Evolutionary conservation across 2,797 vertebrate species (phyloP), one percentile per base, ranked within the genome.

Genomic region (Phoeniculus purpureus): DNA sequence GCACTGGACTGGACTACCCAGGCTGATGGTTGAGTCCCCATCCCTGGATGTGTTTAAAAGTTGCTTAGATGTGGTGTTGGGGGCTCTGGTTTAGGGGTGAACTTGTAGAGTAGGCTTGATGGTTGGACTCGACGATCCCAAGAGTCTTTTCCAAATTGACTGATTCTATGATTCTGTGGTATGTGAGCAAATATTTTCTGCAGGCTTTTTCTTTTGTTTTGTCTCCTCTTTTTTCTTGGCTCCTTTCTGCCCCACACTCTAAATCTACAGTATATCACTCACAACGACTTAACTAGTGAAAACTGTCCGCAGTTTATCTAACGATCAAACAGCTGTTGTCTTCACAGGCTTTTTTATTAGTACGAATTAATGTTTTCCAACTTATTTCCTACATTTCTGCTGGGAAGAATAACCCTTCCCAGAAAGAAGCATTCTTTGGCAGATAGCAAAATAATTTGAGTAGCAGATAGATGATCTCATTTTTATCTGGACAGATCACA

Each of bases 381-480:
- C 81, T 85, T 87, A 56, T 94, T 96, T 96, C 94, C 93, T 95
- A 92, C 91, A 95, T 96, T 95, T 85, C 93, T 96, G 78, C 93
- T 96, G 86, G 88, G 92, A 94, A 93, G 89, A 94, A 81, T 70
- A 94, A 90, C 91, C 95, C 91, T 96, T 95, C 88, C 91, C 85
- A 93, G 87, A 95, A 94, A 93, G 87, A 95, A 94, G 85, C 81
- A 87, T 94, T 96, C 92, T 93, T 96, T 97, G 94, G 92, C 95
- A 96, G 94, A 94, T 92, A 95, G 83, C 66, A 95, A 95, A 96
- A 97, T 96, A 92, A 97, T 95, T 89, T 94, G 94, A 96, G 89
- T 92, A 96, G 89, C 93, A 96, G 95, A 97, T 94, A 96, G 34
- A 93, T 96, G 92, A 97, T 93, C 93, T 97, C 94, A 96, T 93